Base-by-base conservation (phyloP, 2,797 vertebrate genomes). In the Margarornis squamiger region DNA sequence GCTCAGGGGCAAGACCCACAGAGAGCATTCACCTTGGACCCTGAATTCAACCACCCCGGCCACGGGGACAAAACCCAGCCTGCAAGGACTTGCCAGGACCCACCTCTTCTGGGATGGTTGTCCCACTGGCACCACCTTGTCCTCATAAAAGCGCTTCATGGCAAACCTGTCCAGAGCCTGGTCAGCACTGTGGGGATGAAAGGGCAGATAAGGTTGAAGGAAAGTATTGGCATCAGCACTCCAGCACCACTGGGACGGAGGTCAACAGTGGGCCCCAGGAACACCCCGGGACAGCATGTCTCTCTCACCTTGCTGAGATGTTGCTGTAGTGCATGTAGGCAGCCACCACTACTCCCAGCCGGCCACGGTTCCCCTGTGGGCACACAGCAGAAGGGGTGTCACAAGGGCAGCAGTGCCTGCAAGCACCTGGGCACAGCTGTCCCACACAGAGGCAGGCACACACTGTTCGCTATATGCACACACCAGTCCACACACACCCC, bases 301-400 rank as follows among this genome's bases (percentile, higher is more conserved):
- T 14, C 54, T 92, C 98, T 97, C 96, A 99, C 99, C 99, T 99
- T 97, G 99, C 99, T 12, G 99, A 99, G 96, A 99, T 99, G 98
- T 99, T 99, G 98, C 99, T 99, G 98, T 99, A 99, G 96, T 99
- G 99, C 99, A 99, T 99, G 96, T 99, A 99, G 8, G 99, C 99
- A 3, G 99, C 99, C 38, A 99, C 99, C 61, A 99, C 99, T 81
- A 99, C 99, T 7, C 99, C 99, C 4, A 99, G 99, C 80, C 99
- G 98, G 72, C 99, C 99, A 11, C 99, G 98, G 94, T 99, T 99
- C 66, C 99, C 99, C 99, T 99, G 98, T 20, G 94, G 95, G 54
- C 54, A 81, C 85, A 94, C 7, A 95, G 68, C 66, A 96, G 38
- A 97, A 68, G 65, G 34, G 34, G 14, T 21, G 62, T 86, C 85